Conservation (phyloP, 2,113 vertebrate genomes). For the Chlamydotis undulata region DNA sequence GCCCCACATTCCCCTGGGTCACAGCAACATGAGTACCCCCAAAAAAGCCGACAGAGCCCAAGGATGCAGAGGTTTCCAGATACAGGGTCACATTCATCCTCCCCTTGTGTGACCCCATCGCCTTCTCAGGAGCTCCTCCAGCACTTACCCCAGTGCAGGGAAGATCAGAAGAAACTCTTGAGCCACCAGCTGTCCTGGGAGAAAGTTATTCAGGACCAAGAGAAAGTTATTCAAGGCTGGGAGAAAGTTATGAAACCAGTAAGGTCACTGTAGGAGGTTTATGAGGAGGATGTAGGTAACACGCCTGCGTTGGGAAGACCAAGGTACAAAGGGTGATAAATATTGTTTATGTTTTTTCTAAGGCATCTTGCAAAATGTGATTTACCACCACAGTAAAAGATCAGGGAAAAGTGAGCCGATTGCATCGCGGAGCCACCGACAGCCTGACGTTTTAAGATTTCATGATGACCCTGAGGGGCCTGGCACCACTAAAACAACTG, state of each 20-base stretch:
- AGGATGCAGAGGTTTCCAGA: neutral
- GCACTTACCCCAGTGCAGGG: fast-evolving
- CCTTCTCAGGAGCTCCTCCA: neutral
- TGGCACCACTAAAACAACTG: neutral
- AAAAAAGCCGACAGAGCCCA: neutral
- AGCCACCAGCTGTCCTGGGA: neutral
- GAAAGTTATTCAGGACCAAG: neutral
- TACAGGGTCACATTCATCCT: neutral
- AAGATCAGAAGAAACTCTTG: neutral
- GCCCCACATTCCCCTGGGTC: fast-evolving
- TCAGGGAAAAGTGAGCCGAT: neutral
- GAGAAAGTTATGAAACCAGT: slow-evolving; percentile 20
- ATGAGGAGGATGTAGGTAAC: neutral
- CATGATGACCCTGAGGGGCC: neutral
- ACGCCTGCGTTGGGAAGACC: fast-evolving
- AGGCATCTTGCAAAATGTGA: slow-evolving; percentile 51
- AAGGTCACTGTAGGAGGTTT: slow-evolving; percentile 12
- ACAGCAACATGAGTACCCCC: fast-evolving
- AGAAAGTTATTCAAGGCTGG: neutral
- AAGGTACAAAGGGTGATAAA: neutral
- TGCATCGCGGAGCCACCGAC: neutral
- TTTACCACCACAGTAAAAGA: slow-evolving; percentile 33
- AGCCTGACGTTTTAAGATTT: slow-evolving; percentile 18
- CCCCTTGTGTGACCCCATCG: neutral
- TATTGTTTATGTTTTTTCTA: slow-evolving; percentile 32